Percentiles rank a stretch among this genome's conserved stretches.
phyloP scores from a whole-genome alignment of 1,140 invertebrate genomes.

The Spodoptera frugiperda region DNA sequence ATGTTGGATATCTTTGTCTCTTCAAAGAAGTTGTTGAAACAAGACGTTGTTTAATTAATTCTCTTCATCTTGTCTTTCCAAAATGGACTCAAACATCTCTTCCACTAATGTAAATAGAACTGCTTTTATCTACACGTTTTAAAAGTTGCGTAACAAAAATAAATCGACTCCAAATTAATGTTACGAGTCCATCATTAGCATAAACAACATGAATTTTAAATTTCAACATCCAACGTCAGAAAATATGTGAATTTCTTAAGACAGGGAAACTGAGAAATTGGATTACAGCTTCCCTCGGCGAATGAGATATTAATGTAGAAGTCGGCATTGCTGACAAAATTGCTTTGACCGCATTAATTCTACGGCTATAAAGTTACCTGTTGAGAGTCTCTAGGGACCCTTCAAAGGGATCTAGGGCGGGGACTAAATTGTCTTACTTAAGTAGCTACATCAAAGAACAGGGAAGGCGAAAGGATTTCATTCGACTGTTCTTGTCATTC shows the following conservation, averaged over 20 bases:
- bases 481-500: conserved; percentile 30
- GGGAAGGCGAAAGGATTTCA: conserved; percentile 24
- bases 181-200: conserved; percentile 24
- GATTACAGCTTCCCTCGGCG: conserved; percentile 52
- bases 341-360: conserved; percentile 74
- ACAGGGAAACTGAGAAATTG: conserved; percentile 47
- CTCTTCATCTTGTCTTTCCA: neutral
- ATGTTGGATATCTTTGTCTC: neutral
- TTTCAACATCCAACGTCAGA: conserved; percentile 19
- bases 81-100: neutral
- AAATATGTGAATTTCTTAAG: conserved; percentile 26
- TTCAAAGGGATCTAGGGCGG: conserved; percentile 67
- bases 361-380: conserved; percentile 72
- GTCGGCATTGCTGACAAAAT: conserved; percentile 63
- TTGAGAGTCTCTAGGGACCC: conserved; percentile 59
- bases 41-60: neutral
- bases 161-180: conserved; percentile 21
- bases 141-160: conserved; percentile 20
- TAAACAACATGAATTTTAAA: conserved; percentile 40
- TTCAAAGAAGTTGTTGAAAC: neutral
- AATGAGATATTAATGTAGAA: conserved; percentile 63
- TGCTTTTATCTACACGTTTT: conserved; percentile 25
- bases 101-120: conserved; percentile 10
- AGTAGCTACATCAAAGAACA: conserved; percentile 68
- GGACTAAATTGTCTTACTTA: conserved; percentile 67